Conservation (phyloP, 2,113 vertebrate species). For the Malurus elegans region DNA sequence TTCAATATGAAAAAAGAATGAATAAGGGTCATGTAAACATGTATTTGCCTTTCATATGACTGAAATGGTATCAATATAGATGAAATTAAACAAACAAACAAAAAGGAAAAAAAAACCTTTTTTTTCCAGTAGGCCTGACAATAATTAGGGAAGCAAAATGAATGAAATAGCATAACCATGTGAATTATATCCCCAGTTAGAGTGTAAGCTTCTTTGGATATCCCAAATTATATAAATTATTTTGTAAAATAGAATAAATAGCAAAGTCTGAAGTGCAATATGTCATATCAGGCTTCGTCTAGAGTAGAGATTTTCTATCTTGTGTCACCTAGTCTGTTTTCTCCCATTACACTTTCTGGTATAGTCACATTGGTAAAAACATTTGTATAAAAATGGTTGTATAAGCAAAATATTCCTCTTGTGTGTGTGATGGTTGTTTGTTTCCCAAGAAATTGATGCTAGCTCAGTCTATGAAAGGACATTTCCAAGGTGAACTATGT, state of each 20-base stretch:
- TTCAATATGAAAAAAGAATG: not conserved
- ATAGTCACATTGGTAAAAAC: not conserved
- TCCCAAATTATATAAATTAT: too few relatives aligned
- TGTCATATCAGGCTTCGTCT: not conserved
- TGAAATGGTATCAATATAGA: not conserved
- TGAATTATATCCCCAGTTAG: not conserved
- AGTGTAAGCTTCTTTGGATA: not conserved
- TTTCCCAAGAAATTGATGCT: not conserved
- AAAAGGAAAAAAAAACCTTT: not conserved
- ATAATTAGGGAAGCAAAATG: not conserved
- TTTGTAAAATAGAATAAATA: too few relatives aligned
- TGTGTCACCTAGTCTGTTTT: not conserved
- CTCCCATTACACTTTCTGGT: not conserved
- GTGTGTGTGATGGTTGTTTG: not conserved
- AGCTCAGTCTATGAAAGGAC: not conserved
- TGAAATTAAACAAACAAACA: not conserved
- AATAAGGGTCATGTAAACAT: not conserved
- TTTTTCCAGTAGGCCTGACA: not conserved
- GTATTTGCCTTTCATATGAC: not conserved
- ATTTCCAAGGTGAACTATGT: not conserved
- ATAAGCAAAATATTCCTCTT: not conserved
- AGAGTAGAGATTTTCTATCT: not conserved
- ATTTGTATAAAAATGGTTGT: not conserved
- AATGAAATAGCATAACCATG: not conserved
- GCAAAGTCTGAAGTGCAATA: not conserved